Percentiles rank a stretch among this genome's conserved stretches.
These are phyloP conservation scores for Schizaphis graminum DNA, from an alignment of 2,888 invertebrate genomes.

Conservation along the genomic window DNA sequence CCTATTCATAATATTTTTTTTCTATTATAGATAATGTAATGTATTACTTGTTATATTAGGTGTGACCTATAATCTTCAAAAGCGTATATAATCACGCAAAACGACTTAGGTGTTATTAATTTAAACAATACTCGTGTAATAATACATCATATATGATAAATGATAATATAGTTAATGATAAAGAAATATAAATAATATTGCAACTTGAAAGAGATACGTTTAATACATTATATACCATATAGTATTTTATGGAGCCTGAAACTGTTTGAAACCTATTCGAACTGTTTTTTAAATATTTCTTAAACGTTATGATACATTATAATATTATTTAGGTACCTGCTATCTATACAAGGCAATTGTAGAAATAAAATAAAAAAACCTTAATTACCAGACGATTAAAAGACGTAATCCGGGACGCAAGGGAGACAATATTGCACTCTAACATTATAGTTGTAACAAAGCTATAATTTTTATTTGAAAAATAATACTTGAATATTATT, in stretches of 20 bases:
- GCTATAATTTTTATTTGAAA: background rate
- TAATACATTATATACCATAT: background rate
- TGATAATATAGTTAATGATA: background rate
- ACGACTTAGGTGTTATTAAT: background rate
- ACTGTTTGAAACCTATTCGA: background rate
- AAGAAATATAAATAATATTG: background rate
- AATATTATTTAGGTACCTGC: background rate
- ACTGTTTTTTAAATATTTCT: background rate
- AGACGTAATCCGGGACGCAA: background rate
- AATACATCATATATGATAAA: background rate
- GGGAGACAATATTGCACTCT: background rate
- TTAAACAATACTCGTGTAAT: background rate
- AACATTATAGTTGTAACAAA: background rate
- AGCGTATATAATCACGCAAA: background rate
- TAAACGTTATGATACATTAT: background rate
- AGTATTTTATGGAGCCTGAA: background rate
- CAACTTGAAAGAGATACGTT: background rate
- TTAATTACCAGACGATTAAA: background rate
- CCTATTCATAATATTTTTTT: background rate
- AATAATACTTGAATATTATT: background rate
- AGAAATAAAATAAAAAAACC: background rate
- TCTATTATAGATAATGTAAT: constrained; percentile 2
- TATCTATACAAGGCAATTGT: background rate
- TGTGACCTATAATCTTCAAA: constrained; percentile 4
- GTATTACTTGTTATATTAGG: background rate